A percentile compares a stretch with the other conserved stretches of the same genome.
phyloP scores from a whole-genome alignment of 1,140 invertebrate species.

The Archivesica marissinica region DNA sequence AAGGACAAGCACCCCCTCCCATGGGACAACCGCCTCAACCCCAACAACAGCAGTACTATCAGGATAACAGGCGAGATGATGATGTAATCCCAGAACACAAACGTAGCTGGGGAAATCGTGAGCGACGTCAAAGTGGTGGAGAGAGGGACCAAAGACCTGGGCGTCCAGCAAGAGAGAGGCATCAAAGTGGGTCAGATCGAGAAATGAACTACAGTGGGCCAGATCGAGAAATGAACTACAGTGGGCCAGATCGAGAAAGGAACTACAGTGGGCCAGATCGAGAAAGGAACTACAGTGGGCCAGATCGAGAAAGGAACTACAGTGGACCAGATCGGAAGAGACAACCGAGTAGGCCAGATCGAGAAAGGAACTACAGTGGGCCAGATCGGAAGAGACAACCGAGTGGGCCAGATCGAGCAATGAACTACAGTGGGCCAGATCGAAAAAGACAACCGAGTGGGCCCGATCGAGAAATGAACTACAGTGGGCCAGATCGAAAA shows the following conservation, averaged over 20 bases:
- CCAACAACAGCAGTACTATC: background rate
- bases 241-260: no score
- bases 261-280: no score
- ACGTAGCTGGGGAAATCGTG: conserved; percentile 29
- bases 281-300: no score
- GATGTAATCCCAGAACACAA: background rate
- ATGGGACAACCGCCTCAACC: background rate
- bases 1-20: background rate
- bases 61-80: background rate
- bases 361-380: conserved; percentile 20
- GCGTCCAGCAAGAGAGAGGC: background rate
- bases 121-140: conserved; percentile 11
- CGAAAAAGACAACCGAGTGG: conserved; percentile 7
- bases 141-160: background rate
- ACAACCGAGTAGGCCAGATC: conserved; percentile 5
- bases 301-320: no score
- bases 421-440: background rate
- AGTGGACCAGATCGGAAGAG: conserved; percentile 1
- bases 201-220: no score
- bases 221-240: no score
- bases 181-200: background rate
- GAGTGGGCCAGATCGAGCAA: conserved; percentile 26
- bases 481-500: conserved; percentile 17
- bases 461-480: conserved; percentile 19
- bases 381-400: background rate